phyloP scores from a whole-genome alignment of 1,140 invertebrate genomes.

The Papilio machaon region DNA sequence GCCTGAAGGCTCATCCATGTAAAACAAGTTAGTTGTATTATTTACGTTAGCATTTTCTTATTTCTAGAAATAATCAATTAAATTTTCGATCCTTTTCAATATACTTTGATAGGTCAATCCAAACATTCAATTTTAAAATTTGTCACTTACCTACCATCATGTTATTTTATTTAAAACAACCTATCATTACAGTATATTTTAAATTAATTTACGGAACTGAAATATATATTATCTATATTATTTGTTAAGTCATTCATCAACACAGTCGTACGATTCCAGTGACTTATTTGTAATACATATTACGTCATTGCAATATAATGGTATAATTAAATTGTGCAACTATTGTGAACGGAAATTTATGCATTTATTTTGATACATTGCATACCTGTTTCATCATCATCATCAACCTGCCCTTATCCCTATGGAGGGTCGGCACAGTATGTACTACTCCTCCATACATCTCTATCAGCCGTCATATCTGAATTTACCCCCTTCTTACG shows the following conservation, averaged over 20 bases:
- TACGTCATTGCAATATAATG: conserved; percentile 25
- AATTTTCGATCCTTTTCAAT: background rate
- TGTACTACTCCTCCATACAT: no score
- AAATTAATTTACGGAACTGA: background rate
- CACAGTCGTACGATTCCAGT: background rate
- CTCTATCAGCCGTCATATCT: no score
- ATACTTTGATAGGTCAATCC: background rate
- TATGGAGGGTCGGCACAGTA: no score
- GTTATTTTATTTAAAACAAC: background rate
- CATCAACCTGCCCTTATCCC: no score
- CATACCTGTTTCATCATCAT: conserved; percentile 19
- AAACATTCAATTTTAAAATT: background rate
- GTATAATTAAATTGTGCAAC: conserved; percentile 18
- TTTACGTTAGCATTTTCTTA: background rate
- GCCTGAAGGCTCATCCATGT: background rate
- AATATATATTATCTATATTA: background rate
- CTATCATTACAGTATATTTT: background rate
- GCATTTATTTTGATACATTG: conserved; percentile 9
- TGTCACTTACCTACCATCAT: background rate
- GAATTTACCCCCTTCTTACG: no score
- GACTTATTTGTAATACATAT: conserved; percentile 20
- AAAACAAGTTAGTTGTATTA: background rate
- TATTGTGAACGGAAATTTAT: background rate
- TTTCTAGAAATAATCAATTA: background rate
- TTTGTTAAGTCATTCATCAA: conserved; percentile 6